Conservation (phyloP, 2,797 vertebrate species). For the Loris lydekkerianus region DNA sequence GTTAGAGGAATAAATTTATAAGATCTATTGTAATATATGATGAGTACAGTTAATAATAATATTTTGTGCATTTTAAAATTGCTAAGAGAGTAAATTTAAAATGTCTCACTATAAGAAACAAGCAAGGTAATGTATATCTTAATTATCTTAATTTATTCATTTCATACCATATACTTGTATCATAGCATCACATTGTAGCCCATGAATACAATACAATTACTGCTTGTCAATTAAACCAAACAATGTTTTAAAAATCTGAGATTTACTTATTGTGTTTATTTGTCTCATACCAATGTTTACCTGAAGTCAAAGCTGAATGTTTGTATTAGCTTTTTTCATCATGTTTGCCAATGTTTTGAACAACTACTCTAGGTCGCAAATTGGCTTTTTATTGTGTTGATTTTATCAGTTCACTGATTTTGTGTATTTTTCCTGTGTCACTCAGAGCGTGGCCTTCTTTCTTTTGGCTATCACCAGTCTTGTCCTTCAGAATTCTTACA, state of each 20-base stretch:
- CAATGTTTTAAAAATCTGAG: neutral
- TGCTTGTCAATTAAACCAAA: neutral
- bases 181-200: neutral
- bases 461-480: neutral
- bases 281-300: neutral
- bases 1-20: neutral
- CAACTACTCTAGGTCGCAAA: neutral
- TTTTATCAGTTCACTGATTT: neutral
- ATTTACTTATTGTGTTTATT: neutral
- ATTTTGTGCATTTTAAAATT: too few relatives aligned
- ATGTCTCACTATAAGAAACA: neutral
- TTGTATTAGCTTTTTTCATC: neutral
- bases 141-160: neutral
- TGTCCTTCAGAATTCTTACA: neutral
- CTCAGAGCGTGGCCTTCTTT: neutral
- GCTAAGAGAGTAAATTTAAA: neutral
- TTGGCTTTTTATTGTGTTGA: neutral
- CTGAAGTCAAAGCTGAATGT: neutral
- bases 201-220: neutral
- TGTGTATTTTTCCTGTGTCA: neutral
- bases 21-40: neutral
- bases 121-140: neutral
- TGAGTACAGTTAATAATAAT: neutral
- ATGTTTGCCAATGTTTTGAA: neutral
- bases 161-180: neutral